Evolutionary conservation across 2,113 vertebrate species (phyloP).

Genomic region (Aegotheles bennettii): DNA sequence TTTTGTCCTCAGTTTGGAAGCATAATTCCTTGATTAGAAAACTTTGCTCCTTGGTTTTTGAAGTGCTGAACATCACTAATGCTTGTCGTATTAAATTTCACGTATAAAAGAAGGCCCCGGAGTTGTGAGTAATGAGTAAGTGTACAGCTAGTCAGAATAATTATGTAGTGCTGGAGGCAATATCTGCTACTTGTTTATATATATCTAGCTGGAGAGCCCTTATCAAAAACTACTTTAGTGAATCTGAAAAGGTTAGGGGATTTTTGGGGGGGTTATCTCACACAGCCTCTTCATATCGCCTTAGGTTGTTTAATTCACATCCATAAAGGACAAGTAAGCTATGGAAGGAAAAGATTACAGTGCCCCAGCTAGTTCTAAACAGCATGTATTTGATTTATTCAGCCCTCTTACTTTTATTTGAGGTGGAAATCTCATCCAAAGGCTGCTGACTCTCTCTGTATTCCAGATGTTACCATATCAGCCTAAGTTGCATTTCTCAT

Average conservation of each 20-base stretch:
- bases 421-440: constrained; percentile 47
- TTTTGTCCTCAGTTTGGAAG: background rate
- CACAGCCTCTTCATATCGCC: constrained; percentile 20
- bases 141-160: constrained; percentile 16
- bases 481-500: constrained; percentile 28
- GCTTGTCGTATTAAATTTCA: constrained; percentile 22
- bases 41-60: background rate
- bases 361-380: background rate
- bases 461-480: constrained; percentile 54
- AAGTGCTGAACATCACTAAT: background rate
- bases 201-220: constrained; percentile 21
- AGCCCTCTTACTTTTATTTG: constrained; percentile 58
- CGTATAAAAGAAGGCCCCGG: background rate
- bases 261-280: constrained; percentile 43
- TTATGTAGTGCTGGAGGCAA: constrained; percentile 24
- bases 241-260: constrained; percentile 54
- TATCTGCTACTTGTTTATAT: constrained; percentile 41
- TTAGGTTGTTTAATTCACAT: constrained; percentile 33
- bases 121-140: background rate
- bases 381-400: constrained; percentile 58
- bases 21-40: constrained; percentile 24
- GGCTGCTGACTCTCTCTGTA: constrained; percentile 27
- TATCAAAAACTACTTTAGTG: constrained; percentile 43
- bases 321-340: constrained; percentile 32
- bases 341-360: constrained; percentile 20